These are phyloP conservation scores for Conistra vaccinii DNA, from an alignment of 2,888 invertebrate genomes.

Conservation along the genomic window DNA sequence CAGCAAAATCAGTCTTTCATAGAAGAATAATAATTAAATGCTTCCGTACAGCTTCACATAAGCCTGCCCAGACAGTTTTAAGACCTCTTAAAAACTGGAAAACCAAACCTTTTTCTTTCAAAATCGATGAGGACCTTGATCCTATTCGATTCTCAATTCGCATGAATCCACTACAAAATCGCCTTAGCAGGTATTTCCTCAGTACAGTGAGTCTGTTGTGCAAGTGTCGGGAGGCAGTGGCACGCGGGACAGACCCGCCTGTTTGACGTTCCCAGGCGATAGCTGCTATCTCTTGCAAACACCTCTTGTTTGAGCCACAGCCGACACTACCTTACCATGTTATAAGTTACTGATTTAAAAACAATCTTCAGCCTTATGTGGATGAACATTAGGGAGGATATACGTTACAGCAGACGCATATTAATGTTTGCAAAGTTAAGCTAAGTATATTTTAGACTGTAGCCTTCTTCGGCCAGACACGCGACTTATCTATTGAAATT, in stretches of 20 bases:
- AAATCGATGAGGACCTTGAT: not conserved
- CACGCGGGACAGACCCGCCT: constrained; percentile 84
- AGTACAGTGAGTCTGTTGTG: constrained; percentile 76
- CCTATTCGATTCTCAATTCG: constrained; percentile 1
- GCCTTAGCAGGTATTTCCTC: constrained; percentile 68
- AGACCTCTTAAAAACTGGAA: not conserved
- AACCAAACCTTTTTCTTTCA: not conserved
- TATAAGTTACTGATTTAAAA: constrained; percentile 49
- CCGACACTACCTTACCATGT: constrained; percentile 77
- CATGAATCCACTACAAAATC: constrained; percentile 15
- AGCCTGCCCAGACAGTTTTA: not conserved
- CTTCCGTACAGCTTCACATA: not conserved
- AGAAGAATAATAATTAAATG: not conserved
- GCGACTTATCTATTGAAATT: constrained; percentile 86
- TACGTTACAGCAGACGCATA: constrained; percentile 6
- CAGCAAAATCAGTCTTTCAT: not conserved
- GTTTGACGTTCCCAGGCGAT: constrained; percentile 90
- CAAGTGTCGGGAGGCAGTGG: constrained; percentile 82
- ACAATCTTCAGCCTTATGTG: constrained; percentile 60
- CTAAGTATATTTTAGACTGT: constrained; percentile 69
- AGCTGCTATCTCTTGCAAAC: constrained; percentile 89
- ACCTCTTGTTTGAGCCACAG: constrained; percentile 87
- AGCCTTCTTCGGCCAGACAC: constrained; percentile 80
- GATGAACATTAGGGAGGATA: constrained; percentile 34
- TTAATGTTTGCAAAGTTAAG: constrained; percentile 57